Conservation (phyloP, 1,140 invertebrate genomes). For the Belonocnema kinseyi region DNA sequence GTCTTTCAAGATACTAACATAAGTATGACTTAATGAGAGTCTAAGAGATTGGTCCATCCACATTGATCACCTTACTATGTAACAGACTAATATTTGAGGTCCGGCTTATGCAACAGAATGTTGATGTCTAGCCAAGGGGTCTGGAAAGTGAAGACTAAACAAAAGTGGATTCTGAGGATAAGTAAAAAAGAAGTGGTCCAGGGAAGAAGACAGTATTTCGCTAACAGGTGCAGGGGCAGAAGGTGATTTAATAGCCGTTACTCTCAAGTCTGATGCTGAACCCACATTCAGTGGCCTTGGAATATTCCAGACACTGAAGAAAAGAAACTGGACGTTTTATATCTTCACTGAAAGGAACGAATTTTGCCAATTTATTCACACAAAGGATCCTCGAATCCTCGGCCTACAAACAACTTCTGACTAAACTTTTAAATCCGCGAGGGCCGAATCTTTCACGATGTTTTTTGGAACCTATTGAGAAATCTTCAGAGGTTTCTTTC, state of each 20-base stretch:
- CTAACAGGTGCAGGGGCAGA: slow-evolving; percentile 26
- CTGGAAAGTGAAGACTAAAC: background rate
- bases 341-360: background rate
- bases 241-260: slow-evolving; percentile 18
- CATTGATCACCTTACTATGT: no score
- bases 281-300: slow-evolving; percentile 15
- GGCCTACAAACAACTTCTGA: background rate
- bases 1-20: no score
- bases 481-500: no score
- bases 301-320: slow-evolving; percentile 3
- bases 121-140: background rate
- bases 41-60: no score
- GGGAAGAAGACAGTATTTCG: slow-evolving; percentile 9
- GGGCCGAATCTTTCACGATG: no score
- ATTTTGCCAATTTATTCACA: slow-evolving; percentile 21
- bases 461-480: no score
- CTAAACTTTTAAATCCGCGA: no score
- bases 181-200: background rate
- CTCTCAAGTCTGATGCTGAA: slow-evolving; percentile 12
- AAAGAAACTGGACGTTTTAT: slow-evolving; percentile 27
- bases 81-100: background rate
- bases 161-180: background rate
- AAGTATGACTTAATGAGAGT: no score
- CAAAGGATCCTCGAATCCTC: background rate
- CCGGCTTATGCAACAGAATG: background rate